A percentile compares a stretch with the other conserved stretches of the same genome.
phyloP scores from a whole-genome alignment of 2,888 invertebrate genomes.

The Perdita meconis region DNA sequence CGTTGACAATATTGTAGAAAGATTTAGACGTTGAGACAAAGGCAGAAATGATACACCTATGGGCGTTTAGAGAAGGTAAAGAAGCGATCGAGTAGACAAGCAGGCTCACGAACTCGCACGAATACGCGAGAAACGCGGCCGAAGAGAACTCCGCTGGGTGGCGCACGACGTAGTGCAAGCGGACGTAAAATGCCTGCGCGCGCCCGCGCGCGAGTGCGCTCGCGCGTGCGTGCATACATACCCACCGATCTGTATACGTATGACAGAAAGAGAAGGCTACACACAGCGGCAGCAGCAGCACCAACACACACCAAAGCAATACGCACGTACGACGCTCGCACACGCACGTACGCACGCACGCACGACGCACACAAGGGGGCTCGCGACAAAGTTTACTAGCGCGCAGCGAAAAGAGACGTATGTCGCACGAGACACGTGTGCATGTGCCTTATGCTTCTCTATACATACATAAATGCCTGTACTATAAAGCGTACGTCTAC shows the following conservation, averaged over 20 bases:
- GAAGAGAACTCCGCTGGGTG: conserved; percentile 68
- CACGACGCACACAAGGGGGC: conserved; percentile 31
- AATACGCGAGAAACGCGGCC: conserved; percentile 67
- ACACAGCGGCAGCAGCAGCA: too few relatives aligned
- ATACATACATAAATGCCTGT: conserved; percentile 13
- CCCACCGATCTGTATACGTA: neutral
- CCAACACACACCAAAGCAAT: too few relatives aligned
- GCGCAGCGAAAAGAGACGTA: conserved; percentile 43
- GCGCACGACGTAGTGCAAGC: conserved; percentile 66
- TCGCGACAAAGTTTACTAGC: conserved; percentile 30
- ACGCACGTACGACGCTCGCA: too few relatives aligned
- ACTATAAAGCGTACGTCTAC: conserved; percentile 21
- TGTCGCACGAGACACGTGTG: conserved; percentile 31
- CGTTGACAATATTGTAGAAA: conserved; percentile 44
- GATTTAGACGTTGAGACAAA: conserved; percentile 29
- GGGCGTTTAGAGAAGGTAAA: conserved; percentile 33
- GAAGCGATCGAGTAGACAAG: conserved; percentile 33
- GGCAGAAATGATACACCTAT: conserved; percentile 45
- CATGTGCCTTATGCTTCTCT: conserved; percentile 8
- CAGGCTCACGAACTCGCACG: conserved; percentile 62
- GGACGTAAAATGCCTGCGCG: conserved; percentile 57
- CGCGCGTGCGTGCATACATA: neutral
- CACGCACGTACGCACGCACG: too few relatives aligned
- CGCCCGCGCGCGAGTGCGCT: conserved; percentile 11
- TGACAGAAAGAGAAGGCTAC: too few relatives aligned